phyloP scores from a whole-genome alignment of 2,797 vertebrate species.

The Paramormyrops hopkinsi region DNA sequence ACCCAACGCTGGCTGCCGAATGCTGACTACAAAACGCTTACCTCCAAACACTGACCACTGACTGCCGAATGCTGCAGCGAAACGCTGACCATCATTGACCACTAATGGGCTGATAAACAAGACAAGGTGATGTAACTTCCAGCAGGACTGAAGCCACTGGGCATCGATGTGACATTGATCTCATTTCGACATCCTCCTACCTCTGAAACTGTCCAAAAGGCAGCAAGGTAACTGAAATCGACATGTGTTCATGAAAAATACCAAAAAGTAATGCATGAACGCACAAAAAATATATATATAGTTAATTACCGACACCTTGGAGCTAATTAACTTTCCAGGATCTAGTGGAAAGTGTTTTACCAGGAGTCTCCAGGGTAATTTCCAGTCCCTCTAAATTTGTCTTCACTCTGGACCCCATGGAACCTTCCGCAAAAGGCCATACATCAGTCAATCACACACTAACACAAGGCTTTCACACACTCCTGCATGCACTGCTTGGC shows the following conservation, averaged over 20 bases:
- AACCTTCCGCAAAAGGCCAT: not conserved
- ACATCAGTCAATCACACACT: not conserved
- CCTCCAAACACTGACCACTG: not conserved
- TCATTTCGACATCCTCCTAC: not conserved
- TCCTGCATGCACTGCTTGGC: not conserved
- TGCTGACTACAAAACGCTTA: not conserved
- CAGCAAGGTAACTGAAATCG: not conserved
- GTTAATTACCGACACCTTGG: not conserved
- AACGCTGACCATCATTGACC: not conserved
- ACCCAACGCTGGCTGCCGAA: not conserved
- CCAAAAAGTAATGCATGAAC: not conserved
- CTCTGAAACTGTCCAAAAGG: not conserved
- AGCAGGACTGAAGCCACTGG: not conserved
- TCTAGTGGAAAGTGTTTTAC: not conserved
- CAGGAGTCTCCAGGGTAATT: not conserved
- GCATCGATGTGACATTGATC: not conserved
- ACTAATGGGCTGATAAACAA: not conserved
- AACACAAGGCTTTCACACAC: not conserved
- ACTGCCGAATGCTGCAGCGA: not conserved
- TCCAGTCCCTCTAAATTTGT: not conserved
- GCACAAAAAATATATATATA: not conserved
- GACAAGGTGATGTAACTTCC: not conserved
- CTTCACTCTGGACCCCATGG: not conserved
- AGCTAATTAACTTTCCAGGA: not conserved
- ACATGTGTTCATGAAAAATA: not conserved